Conservation (phyloP, 2,888 invertebrate species). For the Epinotia demarniana region DNA sequence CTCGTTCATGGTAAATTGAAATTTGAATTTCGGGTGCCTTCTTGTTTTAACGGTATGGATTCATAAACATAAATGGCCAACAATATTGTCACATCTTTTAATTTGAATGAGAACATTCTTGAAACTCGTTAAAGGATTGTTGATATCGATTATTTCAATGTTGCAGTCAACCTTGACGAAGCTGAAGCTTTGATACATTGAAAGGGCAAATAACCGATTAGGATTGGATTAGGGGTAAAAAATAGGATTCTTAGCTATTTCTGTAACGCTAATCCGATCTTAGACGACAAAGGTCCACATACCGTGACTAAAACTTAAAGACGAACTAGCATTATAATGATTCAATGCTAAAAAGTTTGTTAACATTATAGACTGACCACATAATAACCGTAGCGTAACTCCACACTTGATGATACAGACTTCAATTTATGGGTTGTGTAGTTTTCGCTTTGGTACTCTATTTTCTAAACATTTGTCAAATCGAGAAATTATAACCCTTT, state of each 20-base stretch:
- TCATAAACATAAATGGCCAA: background rate
- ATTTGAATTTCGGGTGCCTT: background rate
- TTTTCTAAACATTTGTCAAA: background rate
- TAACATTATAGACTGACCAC: no score
- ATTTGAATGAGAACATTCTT: background rate
- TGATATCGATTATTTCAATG: background rate
- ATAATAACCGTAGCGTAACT: no score
- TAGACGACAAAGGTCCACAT: no score
- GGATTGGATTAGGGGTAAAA: no score
- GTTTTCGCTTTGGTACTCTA: no score
- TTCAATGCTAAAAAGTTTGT: no score
- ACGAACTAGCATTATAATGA: no score
- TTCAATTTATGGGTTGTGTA: no score
- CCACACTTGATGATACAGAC: no score
- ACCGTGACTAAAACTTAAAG: no score
- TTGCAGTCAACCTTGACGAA: background rate
- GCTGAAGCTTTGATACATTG: background rate
- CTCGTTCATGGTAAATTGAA: conserved; percentile 4
- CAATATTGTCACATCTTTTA: background rate
- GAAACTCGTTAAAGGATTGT: background rate
- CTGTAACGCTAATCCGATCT: no score
- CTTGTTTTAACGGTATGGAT: background rate
- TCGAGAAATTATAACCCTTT: conserved; percentile 40
- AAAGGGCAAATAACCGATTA: background rate
- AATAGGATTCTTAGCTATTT: no score